Conservation (phyloP, 2,888 invertebrate species). For the Campopleginae sp. region DNA sequence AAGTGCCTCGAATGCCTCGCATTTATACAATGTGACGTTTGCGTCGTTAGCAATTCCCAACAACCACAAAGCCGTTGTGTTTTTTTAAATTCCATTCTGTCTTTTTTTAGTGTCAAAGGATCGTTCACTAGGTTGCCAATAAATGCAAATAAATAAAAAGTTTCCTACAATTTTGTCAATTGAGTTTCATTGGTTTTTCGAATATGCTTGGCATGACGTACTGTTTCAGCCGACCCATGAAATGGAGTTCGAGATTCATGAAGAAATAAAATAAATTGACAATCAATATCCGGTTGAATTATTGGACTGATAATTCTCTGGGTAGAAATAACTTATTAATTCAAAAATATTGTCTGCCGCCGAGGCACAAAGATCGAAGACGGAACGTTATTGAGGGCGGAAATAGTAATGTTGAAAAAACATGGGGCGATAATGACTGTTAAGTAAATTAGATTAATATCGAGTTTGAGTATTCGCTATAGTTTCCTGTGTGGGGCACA, state of each 20-base stretch:
- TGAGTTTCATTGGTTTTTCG: no score
- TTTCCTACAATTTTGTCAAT: no score
- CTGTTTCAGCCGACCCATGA: no score
- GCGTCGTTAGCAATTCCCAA: background rate
- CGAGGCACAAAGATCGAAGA: background rate
- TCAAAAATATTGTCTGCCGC: background rate
- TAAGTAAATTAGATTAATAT: constrained; percentile 2
- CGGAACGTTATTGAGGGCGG: background rate
- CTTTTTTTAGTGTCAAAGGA: no score
- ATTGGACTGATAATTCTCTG: background rate
- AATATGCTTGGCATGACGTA: no score
- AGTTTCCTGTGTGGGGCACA: constrained; percentile 18
- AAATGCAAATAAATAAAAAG: no score
- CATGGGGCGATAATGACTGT: background rate
- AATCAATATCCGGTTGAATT: background rate
- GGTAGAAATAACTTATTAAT: background rate
- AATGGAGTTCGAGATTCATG: no score
- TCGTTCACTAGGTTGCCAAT: no score
- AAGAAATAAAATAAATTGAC: background rate
- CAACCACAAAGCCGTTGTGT: background rate
- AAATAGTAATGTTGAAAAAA: background rate
- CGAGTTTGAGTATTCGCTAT: constrained; percentile 20
- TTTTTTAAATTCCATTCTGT: no score
- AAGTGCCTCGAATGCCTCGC: background rate
- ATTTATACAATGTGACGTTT: background rate